Percentiles rank a stretch among this genome's conserved stretches.
These are phyloP conservation scores for Mythimna vitellina DNA, from an alignment of 2,888 invertebrate species.

Conservation along the genomic window DNA sequence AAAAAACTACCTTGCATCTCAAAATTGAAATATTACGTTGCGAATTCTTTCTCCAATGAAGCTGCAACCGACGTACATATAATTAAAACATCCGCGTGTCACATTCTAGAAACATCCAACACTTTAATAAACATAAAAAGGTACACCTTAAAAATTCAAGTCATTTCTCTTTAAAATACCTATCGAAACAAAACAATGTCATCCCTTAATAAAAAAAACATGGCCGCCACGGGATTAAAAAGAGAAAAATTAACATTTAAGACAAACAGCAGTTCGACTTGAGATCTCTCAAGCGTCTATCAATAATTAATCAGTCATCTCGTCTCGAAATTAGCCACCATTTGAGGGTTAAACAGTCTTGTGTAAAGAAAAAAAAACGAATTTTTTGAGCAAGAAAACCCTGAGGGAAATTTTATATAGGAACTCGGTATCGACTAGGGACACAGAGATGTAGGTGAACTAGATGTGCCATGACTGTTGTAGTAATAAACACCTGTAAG, in stretches of 20 bases:
- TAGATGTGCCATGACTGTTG: conserved; percentile 62
- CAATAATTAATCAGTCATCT: conserved; percentile 89
- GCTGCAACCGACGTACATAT: too few species aligned
- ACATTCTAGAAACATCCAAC: neutral
- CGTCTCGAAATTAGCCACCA: conserved; percentile 86
- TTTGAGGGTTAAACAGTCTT: conserved; percentile 85
- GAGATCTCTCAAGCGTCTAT: conserved; percentile 82
- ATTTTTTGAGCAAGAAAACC: conserved; percentile 77
- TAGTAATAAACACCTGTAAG: too few species aligned
- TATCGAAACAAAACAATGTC: conserved; percentile 71
- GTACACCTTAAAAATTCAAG: neutral
- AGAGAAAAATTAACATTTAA: conserved; percentile 85
- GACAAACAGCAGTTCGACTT: conserved; percentile 80
- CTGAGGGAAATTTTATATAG: conserved; percentile 89
- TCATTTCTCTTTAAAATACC: conserved; percentile 24
- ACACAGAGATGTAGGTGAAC: conserved; percentile 53
- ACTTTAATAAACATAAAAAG: neutral
- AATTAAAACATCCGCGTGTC: too few species aligned
- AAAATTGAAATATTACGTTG: too few species aligned
- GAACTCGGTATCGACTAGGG: conserved; percentile 81
- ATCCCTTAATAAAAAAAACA: conserved; percentile 79
- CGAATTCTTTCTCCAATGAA: too few species aligned
- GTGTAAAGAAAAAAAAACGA: conserved; percentile 79
- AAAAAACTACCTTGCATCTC: too few species aligned
- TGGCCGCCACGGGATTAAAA: conserved; percentile 78